Conservation (phyloP, 2,888 invertebrate species). For the Tineola bisselliella region DNA sequence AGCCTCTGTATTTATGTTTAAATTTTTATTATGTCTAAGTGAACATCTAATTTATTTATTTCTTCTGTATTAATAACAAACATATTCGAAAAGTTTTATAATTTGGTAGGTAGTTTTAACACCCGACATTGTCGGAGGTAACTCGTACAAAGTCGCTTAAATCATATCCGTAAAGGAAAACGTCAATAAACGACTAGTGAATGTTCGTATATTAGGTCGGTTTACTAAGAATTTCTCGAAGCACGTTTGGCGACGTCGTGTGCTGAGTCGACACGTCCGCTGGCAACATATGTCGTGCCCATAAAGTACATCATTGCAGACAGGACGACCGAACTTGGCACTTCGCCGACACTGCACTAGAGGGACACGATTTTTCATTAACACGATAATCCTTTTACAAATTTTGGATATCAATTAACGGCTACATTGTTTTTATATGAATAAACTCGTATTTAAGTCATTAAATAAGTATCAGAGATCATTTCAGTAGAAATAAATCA, state of each 20-base stretch:
- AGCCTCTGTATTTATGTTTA: too few species aligned
- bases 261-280: slow-evolving; percentile 18
- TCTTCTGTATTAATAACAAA: too few species aligned
- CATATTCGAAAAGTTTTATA: too few species aligned
- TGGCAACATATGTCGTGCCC: slow-evolving; percentile 36
- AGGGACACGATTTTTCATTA: slow-evolving; percentile 14
- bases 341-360: slow-evolving; percentile 32
- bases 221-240: slow-evolving; percentile 1
- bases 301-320: slow-evolving; percentile 31
- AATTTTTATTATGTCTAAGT: too few species aligned
- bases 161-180: background rate
- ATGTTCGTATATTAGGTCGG: background rate
- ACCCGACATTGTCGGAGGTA: background rate
- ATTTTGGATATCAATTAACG: background rate
- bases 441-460: too few species aligned
- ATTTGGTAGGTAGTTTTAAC: too few species aligned
- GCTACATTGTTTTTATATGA: too few species aligned
- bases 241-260: background rate
- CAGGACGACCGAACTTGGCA: slow-evolving; percentile 25
- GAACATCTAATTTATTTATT: too few species aligned
- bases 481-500: too few species aligned
- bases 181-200: background rate
- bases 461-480: too few species aligned
- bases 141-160: background rate
- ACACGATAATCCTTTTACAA: background rate